Base-by-base conservation (phyloP, 35 echinoderm and acorn worm genomes). In the Apostichopus japonicus region DNA sequence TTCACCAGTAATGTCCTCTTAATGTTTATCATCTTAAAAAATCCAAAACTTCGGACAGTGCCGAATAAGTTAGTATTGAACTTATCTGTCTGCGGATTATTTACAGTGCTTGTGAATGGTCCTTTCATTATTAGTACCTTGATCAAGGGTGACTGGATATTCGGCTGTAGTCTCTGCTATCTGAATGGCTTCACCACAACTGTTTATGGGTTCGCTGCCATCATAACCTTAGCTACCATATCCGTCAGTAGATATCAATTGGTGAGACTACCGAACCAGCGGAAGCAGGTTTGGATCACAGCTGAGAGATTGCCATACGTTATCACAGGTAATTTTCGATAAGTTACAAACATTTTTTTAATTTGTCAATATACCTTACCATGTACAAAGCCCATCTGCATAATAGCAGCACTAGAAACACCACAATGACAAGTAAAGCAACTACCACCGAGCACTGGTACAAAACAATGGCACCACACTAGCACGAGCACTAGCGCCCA, bases 151-250 rank as follows among this genome's bases (percentile, higher is more conserved):
- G 22, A 55, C 56, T 55, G 65, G 79, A 78, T 93, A 5, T 86
- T n/a, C 53, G n/a, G 75, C 0, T 83, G 57, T 7, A 88, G 82
- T 83, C 72, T 90, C 55, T 98, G 96, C 53, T 91, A 94, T 57
- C 56, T 98, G 10, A 98, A 98, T 84, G 96, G 96, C 9, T 98
- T 98, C 71, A 98, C 96, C 6, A 98, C 96, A 4, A 96, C 94
- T 4, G 81, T 95, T 5, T 98, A 95, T 59, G 96, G 96, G 8
- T 77, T 98, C 17, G 89, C 94, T 1, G 92, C 94, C 7, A 92
- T 98, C 14, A 53, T 94, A 1, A 98, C 96, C 1, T 55, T 98
- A 51, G 96, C 96, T 13, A 72, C 93, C 72, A 98, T 98, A 19
- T 98, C 96, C 9, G 89, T 98, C 16, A 98, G 95, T 56, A 77